Evolutionary conservation across 2,797 vertebrate genomes (phyloP).

Genomic region (Poeciliopsis presidionis): DNA sequence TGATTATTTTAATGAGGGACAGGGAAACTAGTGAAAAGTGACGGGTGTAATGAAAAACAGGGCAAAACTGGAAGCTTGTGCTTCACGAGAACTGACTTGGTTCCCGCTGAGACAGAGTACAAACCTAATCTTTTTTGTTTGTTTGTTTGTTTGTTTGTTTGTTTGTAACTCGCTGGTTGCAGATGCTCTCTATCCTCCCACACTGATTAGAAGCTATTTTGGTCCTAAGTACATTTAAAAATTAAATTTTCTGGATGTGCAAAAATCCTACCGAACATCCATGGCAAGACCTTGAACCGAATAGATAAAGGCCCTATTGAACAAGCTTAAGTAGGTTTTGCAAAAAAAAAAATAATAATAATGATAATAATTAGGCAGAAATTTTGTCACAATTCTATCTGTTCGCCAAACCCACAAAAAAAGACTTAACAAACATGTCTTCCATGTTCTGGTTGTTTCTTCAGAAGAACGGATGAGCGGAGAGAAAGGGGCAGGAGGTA

Average conservation of each 20-base stretch:
- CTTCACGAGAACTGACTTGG: neutral
- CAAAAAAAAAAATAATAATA: neutral
- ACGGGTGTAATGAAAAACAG: neutral
- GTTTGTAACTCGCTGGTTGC: neutral
- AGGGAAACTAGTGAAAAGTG: neutral
- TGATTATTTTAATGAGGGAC: neutral
- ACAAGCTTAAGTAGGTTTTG: neutral
- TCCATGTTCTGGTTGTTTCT: conserved; percentile 34
- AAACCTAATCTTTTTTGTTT: neutral
- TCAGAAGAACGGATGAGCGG: conserved; percentile 53
- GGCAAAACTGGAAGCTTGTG: neutral
- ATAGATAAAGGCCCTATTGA: neutral
- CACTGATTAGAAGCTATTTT: neutral
- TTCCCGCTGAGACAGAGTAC: neutral
- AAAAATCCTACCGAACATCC: neutral
- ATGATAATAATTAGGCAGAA: neutral
- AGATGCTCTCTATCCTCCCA: neutral
- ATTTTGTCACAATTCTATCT: neutral
- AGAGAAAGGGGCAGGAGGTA: conserved; percentile 38
- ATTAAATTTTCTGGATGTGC: neutral
- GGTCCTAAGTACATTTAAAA: neutral
- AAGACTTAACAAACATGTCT: neutral
- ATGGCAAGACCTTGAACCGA: neutral
- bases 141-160: too few species aligned
- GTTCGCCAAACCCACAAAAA: neutral